Base-by-base conservation (phyloP, 2,113 vertebrate species). In the Motacilla tschutschensis region DNA sequence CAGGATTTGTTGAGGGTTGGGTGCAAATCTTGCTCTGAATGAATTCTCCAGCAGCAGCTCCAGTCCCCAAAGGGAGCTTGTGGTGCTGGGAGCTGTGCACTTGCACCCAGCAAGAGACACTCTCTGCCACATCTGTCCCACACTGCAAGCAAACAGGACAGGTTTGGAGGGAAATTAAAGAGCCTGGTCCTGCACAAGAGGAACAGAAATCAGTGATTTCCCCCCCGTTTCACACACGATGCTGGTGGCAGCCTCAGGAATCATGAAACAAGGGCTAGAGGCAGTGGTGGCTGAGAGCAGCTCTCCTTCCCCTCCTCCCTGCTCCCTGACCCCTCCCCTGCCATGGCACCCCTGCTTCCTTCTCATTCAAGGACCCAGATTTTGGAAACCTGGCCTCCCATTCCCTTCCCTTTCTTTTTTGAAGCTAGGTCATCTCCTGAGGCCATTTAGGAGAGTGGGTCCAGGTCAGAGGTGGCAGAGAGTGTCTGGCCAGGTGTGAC, bases 61-160 rank as follows among this genome's bases (percentile, higher is more conserved):
- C 0, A 0, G 38, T 31, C 24, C 38, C 60, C 0, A 0, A 50
- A 29, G 0, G 3, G 69, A 67, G 29, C 7, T 17, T 17, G 41
- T 2, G 7, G 58, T 0, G 9, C 63, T 54, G 0, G 0, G 65
- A 80, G 48, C 50, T 58, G 29, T 3, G 54, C 24, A 9, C 29
- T 57, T 26, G n/a, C 38, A 62, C 0, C 0, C 59, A 48, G 22
- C 33, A 17, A 66, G 40, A 31, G 29, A 54, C 11, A 4, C 0
- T 5, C 35, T 58, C 47, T 3, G 3, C 48, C 77, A 77, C 57
- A 59, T 17, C 40, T 4, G 0, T 58, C 73, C 48, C 44, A 48
- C 0, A 0, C 48, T 63, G 36, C 38, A 59, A 77, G 50, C 69
- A 59, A 50, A 47, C 64, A 50, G 36, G 18, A 44, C 51, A 80